Percentiles rank a stretch among this genome's conserved stretches.
phyloP scores from a whole-genome alignment of 2,113 vertebrate species.

The Xenopus borealis region DNA sequence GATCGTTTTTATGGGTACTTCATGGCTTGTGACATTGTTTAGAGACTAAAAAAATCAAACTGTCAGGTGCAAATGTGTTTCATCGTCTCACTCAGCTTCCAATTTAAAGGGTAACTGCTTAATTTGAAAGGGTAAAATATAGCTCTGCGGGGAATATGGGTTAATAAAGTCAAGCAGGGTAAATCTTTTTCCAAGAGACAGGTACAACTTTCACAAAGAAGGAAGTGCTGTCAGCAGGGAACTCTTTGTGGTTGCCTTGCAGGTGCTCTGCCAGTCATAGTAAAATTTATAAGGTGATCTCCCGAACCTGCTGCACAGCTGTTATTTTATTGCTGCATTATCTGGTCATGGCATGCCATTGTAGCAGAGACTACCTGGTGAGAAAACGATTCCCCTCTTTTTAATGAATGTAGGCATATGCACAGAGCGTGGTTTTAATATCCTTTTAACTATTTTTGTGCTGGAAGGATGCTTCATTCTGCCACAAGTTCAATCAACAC shows the following conservation, averaged over 20 bases:
- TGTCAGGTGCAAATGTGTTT: slow-evolving; percentile 34
- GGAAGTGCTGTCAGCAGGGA: slow-evolving; percentile 67
- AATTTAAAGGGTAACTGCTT: slow-evolving; percentile 48
- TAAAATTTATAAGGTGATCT: slow-evolving; percentile 65
- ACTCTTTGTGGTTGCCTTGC: slow-evolving; percentile 77
- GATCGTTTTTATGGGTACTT: neutral
- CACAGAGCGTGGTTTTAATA: slow-evolving; percentile 9
- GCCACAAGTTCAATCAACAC: neutral
- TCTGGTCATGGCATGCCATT: slow-evolving; percentile 29
- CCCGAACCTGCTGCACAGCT: slow-evolving; percentile 68
- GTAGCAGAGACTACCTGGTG: slow-evolving; percentile 12
- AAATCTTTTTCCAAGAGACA: slow-evolving; percentile 74
- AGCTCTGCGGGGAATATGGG: slow-evolving; percentile 51
- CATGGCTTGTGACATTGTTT: slow-evolving; percentile 30
- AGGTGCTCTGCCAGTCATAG: slow-evolving; percentile 77
- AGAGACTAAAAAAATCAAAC: slow-evolving; percentile 44
- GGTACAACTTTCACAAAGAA: slow-evolving; percentile 57
- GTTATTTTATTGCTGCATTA: slow-evolving; percentile 53
- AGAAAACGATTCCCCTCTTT: neutral
- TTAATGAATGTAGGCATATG: slow-evolving; percentile 19
- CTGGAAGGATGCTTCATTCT: neutral
- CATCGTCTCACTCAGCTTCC: slow-evolving; percentile 16
- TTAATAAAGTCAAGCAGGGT: slow-evolving; percentile 55
- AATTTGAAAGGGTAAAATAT: slow-evolving; percentile 56
- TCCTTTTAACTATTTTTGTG: slow-evolving; percentile 3